These are phyloP conservation scores for Biston betularia DNA, from an alignment of 2,888 invertebrate species.

Conservation along the genomic window DNA sequence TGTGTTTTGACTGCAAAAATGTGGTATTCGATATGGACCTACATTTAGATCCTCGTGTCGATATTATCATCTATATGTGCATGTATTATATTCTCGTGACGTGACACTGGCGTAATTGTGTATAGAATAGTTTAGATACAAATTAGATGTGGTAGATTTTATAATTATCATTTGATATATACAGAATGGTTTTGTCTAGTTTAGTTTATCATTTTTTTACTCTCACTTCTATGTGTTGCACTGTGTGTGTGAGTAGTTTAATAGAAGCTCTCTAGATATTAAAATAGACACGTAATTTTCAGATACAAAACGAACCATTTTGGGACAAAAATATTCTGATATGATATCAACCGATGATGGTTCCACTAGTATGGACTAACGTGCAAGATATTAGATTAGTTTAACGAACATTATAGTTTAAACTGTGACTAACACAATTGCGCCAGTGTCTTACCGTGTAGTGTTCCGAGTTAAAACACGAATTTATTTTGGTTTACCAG, in stretches of 20 bases:
- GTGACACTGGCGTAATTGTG: slow-evolving; percentile 81
- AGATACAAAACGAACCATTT: slow-evolving; percentile 71
- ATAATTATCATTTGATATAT: slow-evolving; percentile 30
- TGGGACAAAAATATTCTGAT: slow-evolving; percentile 68
- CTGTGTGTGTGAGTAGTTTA: slow-evolving; percentile 48
- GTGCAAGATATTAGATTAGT: slow-evolving; percentile 49
- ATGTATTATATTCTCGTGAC: slow-evolving; percentile 60
- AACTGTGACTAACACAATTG: slow-evolving; percentile 70
- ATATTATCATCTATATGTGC: slow-evolving; percentile 51
- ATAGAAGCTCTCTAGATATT: slow-evolving; percentile 48
- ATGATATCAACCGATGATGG: slow-evolving; percentile 63
- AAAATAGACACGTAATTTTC: slow-evolving; percentile 70
- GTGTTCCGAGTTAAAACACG: slow-evolving; percentile 57
- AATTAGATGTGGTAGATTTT: slow-evolving; percentile 56
- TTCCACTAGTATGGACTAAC: slow-evolving; percentile 62
- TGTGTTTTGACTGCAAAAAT: not conserved
- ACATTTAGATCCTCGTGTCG: slow-evolving; percentile 28
- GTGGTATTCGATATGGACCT: slow-evolving; percentile 37
- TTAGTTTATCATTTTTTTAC: slow-evolving; percentile 44
- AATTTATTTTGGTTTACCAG: slow-evolving; percentile 77
- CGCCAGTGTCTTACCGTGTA: slow-evolving; percentile 68
- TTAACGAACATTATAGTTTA: slow-evolving; percentile 45
- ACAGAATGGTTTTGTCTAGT: slow-evolving; percentile 36
- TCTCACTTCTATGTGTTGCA: slow-evolving; percentile 50
- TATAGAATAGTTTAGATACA: slow-evolving; percentile 61